Percentiles rank a stretch among this genome's conserved stretches.
Evolutionary conservation across 2,888 invertebrate species (phyloP).

Genomic region (Plebejus argus): DNA sequence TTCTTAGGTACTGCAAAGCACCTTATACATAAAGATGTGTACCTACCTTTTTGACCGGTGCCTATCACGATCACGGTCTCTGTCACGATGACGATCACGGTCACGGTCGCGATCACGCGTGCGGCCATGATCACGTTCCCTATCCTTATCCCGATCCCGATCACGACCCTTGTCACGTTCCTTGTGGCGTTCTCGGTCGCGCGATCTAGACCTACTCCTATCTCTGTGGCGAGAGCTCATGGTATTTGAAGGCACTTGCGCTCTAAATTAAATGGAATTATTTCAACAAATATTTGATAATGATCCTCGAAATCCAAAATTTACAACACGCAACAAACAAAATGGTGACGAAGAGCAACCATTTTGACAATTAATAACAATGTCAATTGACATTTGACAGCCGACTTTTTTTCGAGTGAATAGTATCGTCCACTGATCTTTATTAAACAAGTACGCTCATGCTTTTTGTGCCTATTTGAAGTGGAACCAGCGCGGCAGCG

Average conservation of each 20-base stretch:
- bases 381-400: too few relatives aligned
- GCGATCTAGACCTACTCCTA: constrained; percentile 71
- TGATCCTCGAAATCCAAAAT: constrained; percentile 15
- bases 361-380: not conserved
- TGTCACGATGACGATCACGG: constrained; percentile 62
- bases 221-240: constrained; percentile 82
- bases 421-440: too few relatives aligned
- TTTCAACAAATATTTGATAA: not conserved
- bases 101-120: constrained; percentile 53
- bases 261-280: not conserved
- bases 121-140: constrained; percentile 50
- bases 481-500: too few relatives aligned
- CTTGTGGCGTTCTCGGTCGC: constrained; percentile 61
- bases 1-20: not conserved
- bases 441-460: too few relatives aligned
- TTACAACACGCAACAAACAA: constrained; percentile 34
- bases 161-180: constrained; percentile 69
- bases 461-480: too few relatives aligned
- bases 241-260: constrained; percentile 9
- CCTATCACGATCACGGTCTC: constrained; percentile 56
- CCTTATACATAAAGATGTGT: constrained; percentile 36
- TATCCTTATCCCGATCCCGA: constrained; percentile 64
- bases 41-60: constrained; percentile 79
- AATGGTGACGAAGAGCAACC: constrained; percentile 31
- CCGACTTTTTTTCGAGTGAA: too few relatives aligned